Conservation (phyloP, 2,888 invertebrate genomes). For the Euplagia quadripunctaria region DNA sequence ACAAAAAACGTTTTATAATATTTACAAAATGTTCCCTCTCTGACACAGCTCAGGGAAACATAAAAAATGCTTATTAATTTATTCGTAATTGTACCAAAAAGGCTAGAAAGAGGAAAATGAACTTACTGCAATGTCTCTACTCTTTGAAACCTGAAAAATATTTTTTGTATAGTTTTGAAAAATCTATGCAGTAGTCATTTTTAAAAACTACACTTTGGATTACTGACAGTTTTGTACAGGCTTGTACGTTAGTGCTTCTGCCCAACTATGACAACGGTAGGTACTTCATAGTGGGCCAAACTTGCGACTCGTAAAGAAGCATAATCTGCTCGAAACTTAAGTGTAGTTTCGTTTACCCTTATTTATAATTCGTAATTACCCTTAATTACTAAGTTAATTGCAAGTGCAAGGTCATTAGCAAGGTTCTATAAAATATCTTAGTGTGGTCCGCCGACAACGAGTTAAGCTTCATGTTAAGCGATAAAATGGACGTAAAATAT, state of each 20-base stretch:
- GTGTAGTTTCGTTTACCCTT: background rate
- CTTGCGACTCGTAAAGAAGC: background rate
- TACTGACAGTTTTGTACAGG: background rate
- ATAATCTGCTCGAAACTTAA: background rate
- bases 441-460: background rate
- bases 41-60: too few species aligned
- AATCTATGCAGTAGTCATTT: background rate
- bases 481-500: conserved; percentile 14
- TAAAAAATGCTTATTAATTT: too few species aligned
- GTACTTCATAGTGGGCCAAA: background rate
- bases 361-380: too few species aligned
- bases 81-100: too few species aligned
- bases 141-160: background rate
- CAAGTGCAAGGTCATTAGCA: background rate
- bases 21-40: too few species aligned
- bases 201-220: background rate
- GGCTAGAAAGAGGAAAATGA: too few species aligned
- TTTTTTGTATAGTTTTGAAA: background rate
- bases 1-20: too few species aligned
- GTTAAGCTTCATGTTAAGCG: conserved; percentile 6
- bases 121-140: background rate
- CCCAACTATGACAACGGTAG: background rate
- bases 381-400: background rate
- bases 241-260: background rate
- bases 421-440: background rate